Conservation (phyloP, 2,888 invertebrate species). For the Hetaerina titia region DNA sequence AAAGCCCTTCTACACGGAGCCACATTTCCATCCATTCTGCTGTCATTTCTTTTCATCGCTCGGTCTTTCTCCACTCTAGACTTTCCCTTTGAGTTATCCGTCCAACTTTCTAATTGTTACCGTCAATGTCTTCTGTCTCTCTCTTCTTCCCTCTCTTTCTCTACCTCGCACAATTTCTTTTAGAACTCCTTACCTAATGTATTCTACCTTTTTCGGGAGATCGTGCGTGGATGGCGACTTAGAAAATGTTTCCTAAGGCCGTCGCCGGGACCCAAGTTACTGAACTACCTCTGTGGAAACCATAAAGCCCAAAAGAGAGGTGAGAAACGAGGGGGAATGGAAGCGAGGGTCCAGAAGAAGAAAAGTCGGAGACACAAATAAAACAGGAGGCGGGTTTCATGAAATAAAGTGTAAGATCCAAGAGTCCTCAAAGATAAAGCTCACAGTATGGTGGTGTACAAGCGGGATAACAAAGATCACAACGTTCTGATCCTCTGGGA, state of each 20-base stretch:
- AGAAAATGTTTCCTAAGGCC: not conserved
- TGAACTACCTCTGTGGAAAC: not conserved
- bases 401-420: not conserved
- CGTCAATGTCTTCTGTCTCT: not conserved
- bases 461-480: not conserved
- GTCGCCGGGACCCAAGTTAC: not conserved
- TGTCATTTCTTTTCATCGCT: not conserved
- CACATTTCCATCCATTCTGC: not conserved
- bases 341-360: not conserved
- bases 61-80: not conserved
- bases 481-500: not conserved
- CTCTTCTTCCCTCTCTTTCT: not conserved
- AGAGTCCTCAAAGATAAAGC: not conserved
- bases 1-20: not conserved
- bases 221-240: not conserved
- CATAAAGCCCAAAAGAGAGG: not conserved
- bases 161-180: not conserved
- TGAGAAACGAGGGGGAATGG: not conserved
- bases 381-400: not conserved
- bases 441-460: not conserved
- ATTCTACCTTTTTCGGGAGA: not conserved
- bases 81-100: not conserved
- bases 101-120: conserved; percentile 12
- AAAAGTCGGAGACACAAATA: not conserved
- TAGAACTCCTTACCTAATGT: not conserved